Evolutionary conservation across 2,888 invertebrate species (phyloP).

Genomic region (Drosophila nr. medialis): DNA sequence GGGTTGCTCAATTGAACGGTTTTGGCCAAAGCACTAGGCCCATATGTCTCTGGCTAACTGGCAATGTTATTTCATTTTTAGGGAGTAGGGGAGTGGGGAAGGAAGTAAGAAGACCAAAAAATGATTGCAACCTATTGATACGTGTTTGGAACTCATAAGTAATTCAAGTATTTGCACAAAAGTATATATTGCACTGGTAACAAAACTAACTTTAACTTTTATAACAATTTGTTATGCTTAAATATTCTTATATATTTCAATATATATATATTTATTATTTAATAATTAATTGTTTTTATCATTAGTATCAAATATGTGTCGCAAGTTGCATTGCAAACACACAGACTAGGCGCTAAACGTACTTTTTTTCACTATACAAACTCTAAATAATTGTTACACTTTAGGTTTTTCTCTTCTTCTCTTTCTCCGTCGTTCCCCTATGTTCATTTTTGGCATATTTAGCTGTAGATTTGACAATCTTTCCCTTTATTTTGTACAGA

Average conservation of each 20-base stretch:
- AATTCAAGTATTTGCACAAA: constrained; percentile 51
- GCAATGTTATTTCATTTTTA: constrained; percentile 15
- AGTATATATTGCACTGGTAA: constrained; percentile 73
- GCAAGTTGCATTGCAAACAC: constrained; percentile 53
- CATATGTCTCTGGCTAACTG: constrained; percentile 29
- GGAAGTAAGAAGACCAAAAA: constrained; percentile 2
- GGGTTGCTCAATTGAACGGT: constrained; percentile 11
- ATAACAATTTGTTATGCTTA: constrained; percentile 77
- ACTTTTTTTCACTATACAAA: constrained; percentile 73
- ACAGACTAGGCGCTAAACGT: constrained; percentile 75
- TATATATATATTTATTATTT: constrained; percentile 60
- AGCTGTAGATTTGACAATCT: constrained; percentile 83
- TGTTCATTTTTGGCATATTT: constrained; percentile 82
- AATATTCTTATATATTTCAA: constrained; percentile 58
- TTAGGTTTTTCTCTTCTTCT: constrained; percentile 36
- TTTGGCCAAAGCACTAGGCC: constrained; percentile 24
- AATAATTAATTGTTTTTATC: constrained; percentile 71
- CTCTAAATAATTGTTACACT: constrained; percentile 75
- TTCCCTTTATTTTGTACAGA: constrained; percentile 65
- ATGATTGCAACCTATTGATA: constrained; percentile 25
- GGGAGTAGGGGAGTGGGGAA: background rate
- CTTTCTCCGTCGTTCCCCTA: constrained; percentile 28
- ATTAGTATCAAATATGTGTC: constrained; percentile 76
- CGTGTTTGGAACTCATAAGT: constrained; percentile 48
- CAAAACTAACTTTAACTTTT: constrained; percentile 77